Evolutionary conservation across 2,797 vertebrate species (phyloP), one percentile per base, ranked within the genome.

Genomic region (Pipistrellus pygmaeus): DNA sequence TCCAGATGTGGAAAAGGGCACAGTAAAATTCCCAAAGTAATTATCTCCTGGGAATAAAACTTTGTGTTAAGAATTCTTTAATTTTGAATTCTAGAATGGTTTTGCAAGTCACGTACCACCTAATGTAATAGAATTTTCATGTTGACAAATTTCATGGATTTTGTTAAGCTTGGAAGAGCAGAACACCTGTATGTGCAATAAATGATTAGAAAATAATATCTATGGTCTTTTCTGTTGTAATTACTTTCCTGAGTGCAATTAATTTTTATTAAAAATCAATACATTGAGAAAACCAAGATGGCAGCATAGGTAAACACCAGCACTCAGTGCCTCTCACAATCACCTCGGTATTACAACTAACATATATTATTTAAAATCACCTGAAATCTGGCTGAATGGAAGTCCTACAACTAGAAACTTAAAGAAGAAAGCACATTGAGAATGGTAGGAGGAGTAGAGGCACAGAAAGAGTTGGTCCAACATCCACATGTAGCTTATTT

Each of bases 221-320:
- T 78, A 51, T 51, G 41, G 1, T 48, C 30, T 88, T 71, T 91
- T 82, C 11, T 55, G 8, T 14, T 83, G 2, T 20, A 91, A 73
- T 73, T 69, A 38, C 20, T 88, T 93, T 85, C n/a, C 27, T 62
- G 35, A 69, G 13, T 66, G 9, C 14, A 41, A 88, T 80, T 71
- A n/a, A 25, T 32, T 91, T 89, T 78, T 55, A 51, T 83, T 91
- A 69, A 95, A 89, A 68, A 82, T 91, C 41, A 82, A 82, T 60
- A 69, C 8, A 62, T 62, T 62, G 60, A 30, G 60, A 62, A 62
- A 62, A 62, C 25, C 60, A 14, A 62, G 25, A 62, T 30, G 60
- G 27, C 25, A 62, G 27, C 27, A 62, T 62, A 62, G 2, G 60
- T 62, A 62, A 62, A 62, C 2, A 2, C 27, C 60, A 62, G 27